Base-by-base conservation (phyloP, 2,797 vertebrate species). In the Sylvia borin region DNA sequence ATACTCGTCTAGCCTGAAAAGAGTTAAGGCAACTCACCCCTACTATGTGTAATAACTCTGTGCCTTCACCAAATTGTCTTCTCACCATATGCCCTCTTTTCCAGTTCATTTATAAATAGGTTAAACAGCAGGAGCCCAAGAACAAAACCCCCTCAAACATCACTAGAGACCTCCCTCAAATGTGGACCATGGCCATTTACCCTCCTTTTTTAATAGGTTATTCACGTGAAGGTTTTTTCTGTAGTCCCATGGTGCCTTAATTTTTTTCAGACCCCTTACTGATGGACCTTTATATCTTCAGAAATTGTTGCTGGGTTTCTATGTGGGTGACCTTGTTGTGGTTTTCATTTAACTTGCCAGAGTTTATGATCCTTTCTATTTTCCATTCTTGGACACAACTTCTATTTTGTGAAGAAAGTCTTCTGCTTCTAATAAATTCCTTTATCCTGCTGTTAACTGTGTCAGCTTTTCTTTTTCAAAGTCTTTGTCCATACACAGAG, bases 391-490 rank as follows among this genome's bases (percentile, higher is more conserved):
- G 88, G 90, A 81, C 80, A 86, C 27, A 80, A 47, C 36, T 81
- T 75, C 18, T 73, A 32, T 78, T 75, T 95, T 53, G 58, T 91
- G 75, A 85, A 95, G 80, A 58, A 87, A 75, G 17, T 85, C 68
- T 93, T 92, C 90, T 90, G 79, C 58, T 94, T 93, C 76, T 92
- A 93, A 93, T 95, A 86, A 95, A 95, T 86, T 88, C 66, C 48
- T 86, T 92, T 84, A 45, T 78, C 66, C 85, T 86, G 62, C 70
- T 94, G 83, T 73, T 92, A 88, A 64, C 70, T 51, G 29, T 92
- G 85, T 90, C 85, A 90, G 29, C 73, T 92, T 93, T 86, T 36
- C 55, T 94, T 88, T 94, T 84, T 58, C 61, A 60, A 81, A 81
- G 50, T 29, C 51, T 94, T 90, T 88, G 80, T 61, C 60, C 67